Conservation (phyloP, 2,113 vertebrate species). For the Cyanistes caeruleus region DNA sequence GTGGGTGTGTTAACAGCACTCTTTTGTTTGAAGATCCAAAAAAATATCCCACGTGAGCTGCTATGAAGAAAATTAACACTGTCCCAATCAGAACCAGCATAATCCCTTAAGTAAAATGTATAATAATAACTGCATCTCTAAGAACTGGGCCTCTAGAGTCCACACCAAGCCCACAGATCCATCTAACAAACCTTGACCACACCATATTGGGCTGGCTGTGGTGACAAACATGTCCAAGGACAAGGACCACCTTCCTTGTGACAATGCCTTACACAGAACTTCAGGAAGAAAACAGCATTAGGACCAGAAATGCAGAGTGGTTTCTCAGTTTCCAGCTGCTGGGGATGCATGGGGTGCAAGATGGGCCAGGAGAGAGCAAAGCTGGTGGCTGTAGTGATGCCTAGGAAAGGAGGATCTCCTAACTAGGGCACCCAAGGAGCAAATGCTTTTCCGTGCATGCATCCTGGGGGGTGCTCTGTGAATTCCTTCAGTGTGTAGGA, state of each 20-base stretch:
- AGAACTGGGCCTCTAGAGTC: neutral
- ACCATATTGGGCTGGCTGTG: neutral
- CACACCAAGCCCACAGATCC: neutral
- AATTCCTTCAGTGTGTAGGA: neutral
- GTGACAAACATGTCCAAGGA: neutral
- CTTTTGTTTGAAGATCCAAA: neutral
- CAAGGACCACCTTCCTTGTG: neutral
- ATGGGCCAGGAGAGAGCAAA: neutral
- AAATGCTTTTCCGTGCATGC: neutral
- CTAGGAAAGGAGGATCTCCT: neutral
- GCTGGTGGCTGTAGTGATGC: neutral
- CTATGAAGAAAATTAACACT: neutral
- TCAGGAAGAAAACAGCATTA: neutral
- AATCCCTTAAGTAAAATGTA: neutral
- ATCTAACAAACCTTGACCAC: neutral
- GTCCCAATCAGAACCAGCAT: neutral
- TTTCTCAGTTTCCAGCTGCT: neutral
- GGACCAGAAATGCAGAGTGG: neutral
- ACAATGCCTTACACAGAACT: neutral
- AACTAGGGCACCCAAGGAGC: neutral
- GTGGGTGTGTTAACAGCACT: no score
- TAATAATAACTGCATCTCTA: neutral
- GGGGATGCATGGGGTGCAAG: fast-evolving
- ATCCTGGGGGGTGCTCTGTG: neutral
- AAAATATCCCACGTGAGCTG: neutral